These are phyloP conservation scores for Clamator glandarius DNA, from an alignment of 2,797 vertebrate species.

Conservation along the genomic window DNA sequence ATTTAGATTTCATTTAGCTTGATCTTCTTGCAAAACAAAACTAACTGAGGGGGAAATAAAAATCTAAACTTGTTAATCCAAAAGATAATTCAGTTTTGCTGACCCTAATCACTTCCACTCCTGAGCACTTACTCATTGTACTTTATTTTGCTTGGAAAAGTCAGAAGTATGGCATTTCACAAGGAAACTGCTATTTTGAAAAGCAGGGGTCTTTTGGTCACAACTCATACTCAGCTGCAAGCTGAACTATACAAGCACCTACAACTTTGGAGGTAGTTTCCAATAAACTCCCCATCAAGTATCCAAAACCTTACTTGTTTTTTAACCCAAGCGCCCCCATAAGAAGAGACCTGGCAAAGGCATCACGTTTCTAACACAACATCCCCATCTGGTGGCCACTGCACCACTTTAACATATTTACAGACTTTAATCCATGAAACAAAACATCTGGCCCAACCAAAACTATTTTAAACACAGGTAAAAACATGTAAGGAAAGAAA, in stretches of 20 bases:
- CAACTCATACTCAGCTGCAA: neutral
- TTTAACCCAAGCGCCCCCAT: neutral
- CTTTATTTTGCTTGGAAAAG: neutral
- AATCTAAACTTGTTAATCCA: neutral
- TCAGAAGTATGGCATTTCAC: neutral
- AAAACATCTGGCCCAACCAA: neutral
- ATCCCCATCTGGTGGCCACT: slow-evolving; percentile 34
- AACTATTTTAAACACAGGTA: neutral
- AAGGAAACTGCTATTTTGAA: neutral
- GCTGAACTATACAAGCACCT: neutral
- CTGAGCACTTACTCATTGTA: neutral
- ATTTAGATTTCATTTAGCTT: neutral
- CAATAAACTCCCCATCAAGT: neutral
- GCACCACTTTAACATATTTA: neutral
- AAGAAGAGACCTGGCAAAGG: neutral
- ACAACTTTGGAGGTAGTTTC: neutral
- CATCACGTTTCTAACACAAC: neutral
- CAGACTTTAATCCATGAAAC: neutral
- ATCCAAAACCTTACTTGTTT: neutral
- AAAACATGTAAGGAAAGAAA: neutral
- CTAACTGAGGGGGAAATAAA: neutral
- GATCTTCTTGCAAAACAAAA: neutral
- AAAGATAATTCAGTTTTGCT: neutral
- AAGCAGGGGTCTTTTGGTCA: neutral
- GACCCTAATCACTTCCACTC: neutral